Evolutionary conservation across 2,797 vertebrate genomes (phyloP).

Genomic region (Protonibea diacanthus): DNA sequence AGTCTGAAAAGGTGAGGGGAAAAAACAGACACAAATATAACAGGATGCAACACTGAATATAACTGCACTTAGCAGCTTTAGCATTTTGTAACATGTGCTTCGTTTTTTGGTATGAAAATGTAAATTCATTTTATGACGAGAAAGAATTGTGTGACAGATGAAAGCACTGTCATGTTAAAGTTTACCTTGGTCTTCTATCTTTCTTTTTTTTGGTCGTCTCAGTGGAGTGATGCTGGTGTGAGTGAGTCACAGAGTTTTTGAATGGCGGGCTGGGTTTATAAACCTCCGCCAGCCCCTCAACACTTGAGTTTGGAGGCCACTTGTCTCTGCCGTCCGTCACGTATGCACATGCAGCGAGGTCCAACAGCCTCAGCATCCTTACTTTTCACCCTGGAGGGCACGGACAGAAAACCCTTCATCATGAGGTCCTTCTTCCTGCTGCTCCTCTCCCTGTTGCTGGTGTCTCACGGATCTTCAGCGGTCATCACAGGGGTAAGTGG

Average conservation of each 20-base stretch:
- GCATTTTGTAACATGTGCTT: not conserved
- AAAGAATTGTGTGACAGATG: not conserved
- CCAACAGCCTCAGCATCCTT: constrained; percentile 38
- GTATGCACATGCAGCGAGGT: constrained; percentile 43
- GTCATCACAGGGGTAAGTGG: constrained; percentile 88
- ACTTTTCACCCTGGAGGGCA: constrained; percentile 44
- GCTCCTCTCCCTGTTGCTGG: constrained; percentile 75
- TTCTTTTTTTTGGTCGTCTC: constrained; percentile 17
- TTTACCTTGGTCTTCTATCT: constrained; percentile 56
- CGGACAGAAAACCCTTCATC: constrained; percentile 52
- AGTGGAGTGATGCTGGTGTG: constrained; percentile 50
- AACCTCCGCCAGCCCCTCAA: constrained; percentile 63
- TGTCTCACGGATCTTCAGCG: constrained; percentile 78
- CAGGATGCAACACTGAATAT: not conserved
- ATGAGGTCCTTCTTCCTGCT: constrained; percentile 78
- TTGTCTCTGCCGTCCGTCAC: constrained; percentile 51
- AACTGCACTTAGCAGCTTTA: constrained; percentile 8
- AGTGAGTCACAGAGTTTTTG: constrained; percentile 81
- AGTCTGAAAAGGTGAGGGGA: constrained; percentile 32
- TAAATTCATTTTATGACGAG: not conserved
- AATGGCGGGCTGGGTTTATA: constrained; percentile 81
- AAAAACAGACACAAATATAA: not conserved
- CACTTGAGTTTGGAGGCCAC: constrained; percentile 70
- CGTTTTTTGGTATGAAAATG: not conserved
- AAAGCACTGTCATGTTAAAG: constrained; percentile 27